A percentile compares a stretch with the other conserved stretches of the same genome.
These are phyloP conservation scores for Drosophila pachea DNA, from an alignment of 1,140 invertebrate genomes.

Conservation along the genomic window DNA sequence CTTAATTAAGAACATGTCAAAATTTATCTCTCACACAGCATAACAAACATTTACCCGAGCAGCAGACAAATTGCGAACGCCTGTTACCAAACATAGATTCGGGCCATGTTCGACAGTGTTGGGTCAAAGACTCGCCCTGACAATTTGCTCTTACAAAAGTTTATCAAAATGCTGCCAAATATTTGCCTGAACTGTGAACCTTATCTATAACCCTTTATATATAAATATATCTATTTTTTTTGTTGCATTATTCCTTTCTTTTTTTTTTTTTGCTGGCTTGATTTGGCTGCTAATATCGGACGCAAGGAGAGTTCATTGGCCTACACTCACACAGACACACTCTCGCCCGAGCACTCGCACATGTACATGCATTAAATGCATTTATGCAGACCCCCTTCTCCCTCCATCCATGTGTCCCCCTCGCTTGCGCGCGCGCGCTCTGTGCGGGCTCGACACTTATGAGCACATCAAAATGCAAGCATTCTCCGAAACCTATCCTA, in stretches of 20 bases:
- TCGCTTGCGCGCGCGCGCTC: not conserved
- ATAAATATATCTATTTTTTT: no score
- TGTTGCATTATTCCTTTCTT: no score
- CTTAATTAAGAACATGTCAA: constrained; percentile 68
- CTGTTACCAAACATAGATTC: not conserved
- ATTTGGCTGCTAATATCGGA: constrained; percentile 11
- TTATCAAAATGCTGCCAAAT: constrained; percentile 1
- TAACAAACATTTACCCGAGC: constrained; percentile 47
- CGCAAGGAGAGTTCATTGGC: constrained; percentile 60
- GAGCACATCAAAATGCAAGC: constrained; percentile 72
- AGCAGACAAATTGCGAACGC: constrained; percentile 36
- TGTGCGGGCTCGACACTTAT: constrained; percentile 27
- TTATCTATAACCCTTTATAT: no score
- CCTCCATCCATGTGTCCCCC: not conserved
- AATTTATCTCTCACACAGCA: constrained; percentile 55
- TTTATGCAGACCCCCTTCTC: constrained; percentile 1
- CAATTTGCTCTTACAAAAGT: constrained; percentile 7
- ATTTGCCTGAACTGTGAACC: no score
- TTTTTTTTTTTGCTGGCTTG: not conserved
- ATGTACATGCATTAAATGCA: constrained; percentile 19
- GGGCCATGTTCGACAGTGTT: not conserved
- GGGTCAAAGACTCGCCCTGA: constrained; percentile 2
- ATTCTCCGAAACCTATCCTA: constrained; percentile 76
- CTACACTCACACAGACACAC: constrained; percentile 31
- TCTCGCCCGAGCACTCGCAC: not conserved